phyloP scores from a whole-genome alignment of 2,888 invertebrate genomes.

The Rhagium mordax region DNA sequence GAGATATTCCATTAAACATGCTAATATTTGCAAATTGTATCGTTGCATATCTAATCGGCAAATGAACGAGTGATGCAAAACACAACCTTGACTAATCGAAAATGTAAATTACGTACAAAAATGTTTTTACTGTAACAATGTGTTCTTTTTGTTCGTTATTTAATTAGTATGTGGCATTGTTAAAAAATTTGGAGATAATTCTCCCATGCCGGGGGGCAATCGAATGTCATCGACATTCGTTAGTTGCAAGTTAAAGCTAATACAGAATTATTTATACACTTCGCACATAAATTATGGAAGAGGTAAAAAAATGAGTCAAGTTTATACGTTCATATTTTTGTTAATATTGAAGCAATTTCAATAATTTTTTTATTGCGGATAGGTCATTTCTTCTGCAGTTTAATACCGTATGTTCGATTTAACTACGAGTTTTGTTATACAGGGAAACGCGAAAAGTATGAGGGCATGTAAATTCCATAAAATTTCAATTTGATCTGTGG shows the following conservation, averaged over 20 bases:
- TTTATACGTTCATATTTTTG: no score
- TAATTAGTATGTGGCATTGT: neutral
- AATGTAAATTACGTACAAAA: conserved; percentile 1
- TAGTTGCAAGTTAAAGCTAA: neutral
- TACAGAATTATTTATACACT: no score
- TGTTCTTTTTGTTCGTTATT: neutral
- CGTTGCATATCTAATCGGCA: conserved; percentile 28
- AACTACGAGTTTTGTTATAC: no score
- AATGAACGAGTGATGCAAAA: conserved; percentile 6
- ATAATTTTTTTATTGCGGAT: no score
- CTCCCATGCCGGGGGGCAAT: neutral
- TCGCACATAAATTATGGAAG: no score
- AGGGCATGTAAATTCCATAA: no score
- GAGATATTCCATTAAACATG: conserved; percentile 26
- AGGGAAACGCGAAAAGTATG: no score
- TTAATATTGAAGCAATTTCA: no score
- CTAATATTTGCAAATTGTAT: conserved; percentile 30
- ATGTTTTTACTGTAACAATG: neutral
- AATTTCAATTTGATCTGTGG: no score
- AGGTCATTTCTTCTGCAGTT: no score
- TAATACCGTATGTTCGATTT: no score
- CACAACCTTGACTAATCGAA: conserved; percentile 22
- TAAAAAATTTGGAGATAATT: neutral
- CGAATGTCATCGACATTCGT: neutral
- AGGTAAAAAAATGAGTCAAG: no score